Base-by-base conservation (phyloP, 2,888 invertebrate species). In the Stenurella melanura region DNA sequence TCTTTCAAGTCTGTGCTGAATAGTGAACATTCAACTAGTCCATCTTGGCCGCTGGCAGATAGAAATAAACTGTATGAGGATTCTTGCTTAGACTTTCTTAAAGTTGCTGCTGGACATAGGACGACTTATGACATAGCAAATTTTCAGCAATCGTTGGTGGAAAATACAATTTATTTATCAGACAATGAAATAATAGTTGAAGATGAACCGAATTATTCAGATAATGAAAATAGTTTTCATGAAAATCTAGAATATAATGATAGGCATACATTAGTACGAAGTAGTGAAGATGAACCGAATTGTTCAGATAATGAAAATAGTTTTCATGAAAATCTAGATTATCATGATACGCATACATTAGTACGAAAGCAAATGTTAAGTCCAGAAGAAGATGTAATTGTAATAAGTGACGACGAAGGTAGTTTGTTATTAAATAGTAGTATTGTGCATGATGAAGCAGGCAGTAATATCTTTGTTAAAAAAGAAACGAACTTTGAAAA, bases 71-170 rank as follows among this genome's bases (percentile, higher is more conserved):
- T n/a, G 17, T 19, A 5, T 4, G 58, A 72, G 11, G 18, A 63
- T 12, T 19, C 58, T 30, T 54, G 54, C 26, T 63, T 63, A 26
- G 54, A 72, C 17, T 72, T 72, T 72, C n/a, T 72, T 7, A 72
- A 54, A 50, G 12, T 17, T 18, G n/a, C 50, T 11, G 21, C 19
- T 17, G 30, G 63, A 11, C 63, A 63, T n/a, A 30, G n/a, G 11
- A 72, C 72, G 17, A 15, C 30, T 7, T 72, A 54, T 50, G 26
- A 71, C 30, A 72, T 72, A 54, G 72, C 21, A 17, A 63, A 72
- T n/a, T 72, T 63, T 34, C 72, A 72, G 12, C 72, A 72, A 58
- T 54, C 72, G n/a, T 63, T 72, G 11, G 72, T 71, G 21, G 38
- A 71, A 15, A 60, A 30, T n/a, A 10, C 50, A n/a, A 15, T 42